Evolutionary conservation across 2,797 vertebrate species (phyloP).

Genomic region (Otus scops): DNA sequence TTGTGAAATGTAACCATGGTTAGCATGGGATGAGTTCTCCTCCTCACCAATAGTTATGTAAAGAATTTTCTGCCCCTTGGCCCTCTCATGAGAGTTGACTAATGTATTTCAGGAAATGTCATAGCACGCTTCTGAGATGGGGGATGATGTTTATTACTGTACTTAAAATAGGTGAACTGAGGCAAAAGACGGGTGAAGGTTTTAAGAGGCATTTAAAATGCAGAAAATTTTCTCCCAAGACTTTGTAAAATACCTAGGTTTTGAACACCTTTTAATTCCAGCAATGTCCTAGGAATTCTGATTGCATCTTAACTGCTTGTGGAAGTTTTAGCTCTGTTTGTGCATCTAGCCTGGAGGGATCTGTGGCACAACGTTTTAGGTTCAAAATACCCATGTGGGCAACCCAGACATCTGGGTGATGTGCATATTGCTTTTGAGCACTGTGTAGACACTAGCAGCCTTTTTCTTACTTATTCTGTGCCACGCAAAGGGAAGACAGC

Average conservation of each 20-base stretch:
- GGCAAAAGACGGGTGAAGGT: not conserved
- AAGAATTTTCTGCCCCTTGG: constrained; percentile 18
- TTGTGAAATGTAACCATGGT: not conserved
- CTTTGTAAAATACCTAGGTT: not conserved
- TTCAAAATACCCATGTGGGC: not conserved
- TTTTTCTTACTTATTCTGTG: not conserved
- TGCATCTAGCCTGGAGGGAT: not conserved
- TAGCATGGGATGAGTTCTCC: not conserved
- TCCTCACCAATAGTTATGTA: not conserved
- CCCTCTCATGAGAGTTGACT: constrained; percentile 9
- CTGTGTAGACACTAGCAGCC: not conserved
- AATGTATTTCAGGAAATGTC: constrained; percentile 41
- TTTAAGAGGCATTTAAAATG: constrained; percentile 10
- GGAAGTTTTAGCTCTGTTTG: not conserved
- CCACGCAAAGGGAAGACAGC: not conserved
- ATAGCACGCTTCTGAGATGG: not conserved
- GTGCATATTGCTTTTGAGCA: accelerated
- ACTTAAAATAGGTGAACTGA: constrained; percentile 25
- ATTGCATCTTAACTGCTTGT: not conserved
- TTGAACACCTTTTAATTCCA: not conserved
- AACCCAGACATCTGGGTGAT: not conserved
- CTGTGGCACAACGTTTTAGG: not conserved
- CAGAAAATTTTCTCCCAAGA: not conserved
- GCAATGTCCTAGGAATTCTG: not conserved
- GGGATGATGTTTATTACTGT: constrained; percentile 11